phyloP scores from a whole-genome alignment of 2,113 vertebrate genomes.

The Mus spicilegus region DNA sequence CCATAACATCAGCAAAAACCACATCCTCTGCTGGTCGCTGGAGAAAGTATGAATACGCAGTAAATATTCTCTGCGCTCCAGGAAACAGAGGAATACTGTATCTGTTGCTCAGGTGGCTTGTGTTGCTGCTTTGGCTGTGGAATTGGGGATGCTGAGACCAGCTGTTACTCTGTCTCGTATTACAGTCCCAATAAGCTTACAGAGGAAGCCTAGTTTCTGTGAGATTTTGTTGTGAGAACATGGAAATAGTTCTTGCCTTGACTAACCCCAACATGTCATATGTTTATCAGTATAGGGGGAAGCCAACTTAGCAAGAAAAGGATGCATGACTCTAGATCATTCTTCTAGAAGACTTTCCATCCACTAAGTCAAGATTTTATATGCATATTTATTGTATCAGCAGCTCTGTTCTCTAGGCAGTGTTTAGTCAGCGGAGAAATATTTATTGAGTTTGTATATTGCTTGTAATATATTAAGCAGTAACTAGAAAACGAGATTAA shows the following conservation, averaged over 20 bases:
- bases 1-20: conserved; percentile 63
- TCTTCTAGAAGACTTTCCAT: neutral
- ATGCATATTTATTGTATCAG: neutral
- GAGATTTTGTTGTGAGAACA: neutral
- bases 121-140: conserved; percentile 37
- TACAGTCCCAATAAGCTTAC: neutral
- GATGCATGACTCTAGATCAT: neutral
- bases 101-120: neutral
- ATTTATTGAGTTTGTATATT: conserved; percentile 28
- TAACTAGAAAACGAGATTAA: conserved; percentile 55
- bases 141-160: neutral
- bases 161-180: conserved; percentile 7
- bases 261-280: neutral
- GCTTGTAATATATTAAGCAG: conserved; percentile 4
- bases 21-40: conserved; percentile 40
- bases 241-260: neutral
- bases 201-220: neutral
- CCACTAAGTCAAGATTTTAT: conserved; percentile 1
- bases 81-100: neutral
- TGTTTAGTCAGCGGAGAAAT: conserved; percentile 57
- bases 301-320: neutral
- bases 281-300: conserved; percentile 20
- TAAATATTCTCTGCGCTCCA: conserved; percentile 12
- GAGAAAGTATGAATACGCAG: conserved; percentile 51
- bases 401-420: neutral